phyloP scores from a whole-genome alignment of 1,140 invertebrate genomes.

The Saxidomus purpurata region DNA sequence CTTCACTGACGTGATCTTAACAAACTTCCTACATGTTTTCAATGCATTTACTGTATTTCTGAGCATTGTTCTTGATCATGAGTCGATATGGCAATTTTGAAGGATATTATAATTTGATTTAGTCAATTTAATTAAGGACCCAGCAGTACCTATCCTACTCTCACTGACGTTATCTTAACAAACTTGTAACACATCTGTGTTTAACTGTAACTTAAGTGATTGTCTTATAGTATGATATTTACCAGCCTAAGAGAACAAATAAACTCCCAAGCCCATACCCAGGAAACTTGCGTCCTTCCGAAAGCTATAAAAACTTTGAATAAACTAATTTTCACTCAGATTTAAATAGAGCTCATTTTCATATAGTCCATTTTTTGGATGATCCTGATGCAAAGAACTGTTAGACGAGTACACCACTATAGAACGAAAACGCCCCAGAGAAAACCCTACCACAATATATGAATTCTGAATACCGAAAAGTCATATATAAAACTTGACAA shows the following conservation, averaged over 20 bases:
- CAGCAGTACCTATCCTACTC: background rate
- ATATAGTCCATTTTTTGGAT: background rate
- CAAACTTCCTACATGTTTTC: too few species aligned
- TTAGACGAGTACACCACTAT: background rate
- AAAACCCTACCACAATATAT: background rate
- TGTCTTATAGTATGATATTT: constrained; percentile 22
- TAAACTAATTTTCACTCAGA: background rate
- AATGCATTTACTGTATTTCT: too few species aligned
- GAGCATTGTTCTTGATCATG: too few species aligned
- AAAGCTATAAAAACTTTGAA: constrained; percentile 23
- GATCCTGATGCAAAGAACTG: background rate
- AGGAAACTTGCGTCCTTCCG: background rate
- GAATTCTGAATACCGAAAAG: background rate
- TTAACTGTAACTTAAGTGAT: constrained; percentile 35
- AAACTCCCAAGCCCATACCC: background rate
- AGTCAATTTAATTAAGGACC: constrained; percentile 35
- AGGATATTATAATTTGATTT: too few species aligned
- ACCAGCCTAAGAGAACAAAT: background rate
- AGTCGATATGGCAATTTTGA: too few species aligned
- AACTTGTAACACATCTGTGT: constrained; percentile 36
- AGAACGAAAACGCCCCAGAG: background rate
- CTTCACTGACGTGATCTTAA: too few species aligned
- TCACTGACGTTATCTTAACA: constrained; percentile 56
- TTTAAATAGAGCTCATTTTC: background rate
- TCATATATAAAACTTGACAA: constrained; percentile 6